These are phyloP conservation scores for Caerostris extrusa DNA, from an alignment of 1,140 invertebrate species.

Conservation along the genomic window DNA sequence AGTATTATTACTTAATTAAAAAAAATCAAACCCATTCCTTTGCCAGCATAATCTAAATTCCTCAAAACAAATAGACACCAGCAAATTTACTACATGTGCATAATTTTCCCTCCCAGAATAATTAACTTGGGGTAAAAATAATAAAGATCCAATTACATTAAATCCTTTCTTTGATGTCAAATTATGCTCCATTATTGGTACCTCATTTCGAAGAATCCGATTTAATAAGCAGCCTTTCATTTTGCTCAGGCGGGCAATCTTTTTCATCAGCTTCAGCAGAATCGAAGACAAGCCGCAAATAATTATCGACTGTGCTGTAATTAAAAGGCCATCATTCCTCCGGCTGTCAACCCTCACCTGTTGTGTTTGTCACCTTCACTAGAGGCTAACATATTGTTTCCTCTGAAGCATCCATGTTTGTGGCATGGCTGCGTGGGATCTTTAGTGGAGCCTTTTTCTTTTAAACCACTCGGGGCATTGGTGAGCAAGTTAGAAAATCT, in stretches of 20 bases:
- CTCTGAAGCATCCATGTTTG: background rate
- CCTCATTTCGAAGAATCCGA: background rate
- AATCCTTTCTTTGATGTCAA: background rate
- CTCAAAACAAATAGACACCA: too few relatives aligned
- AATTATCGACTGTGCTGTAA: conserved; percentile 28
- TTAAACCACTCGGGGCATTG: too few relatives aligned
- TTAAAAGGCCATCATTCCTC: conserved; percentile 43
- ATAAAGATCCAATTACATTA: background rate
- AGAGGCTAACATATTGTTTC: conserved; percentile 22
- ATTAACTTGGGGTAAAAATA: too few relatives aligned
- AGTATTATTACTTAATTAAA: too few relatives aligned
- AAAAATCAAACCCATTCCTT: too few relatives aligned
- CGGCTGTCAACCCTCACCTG: conserved; percentile 25
- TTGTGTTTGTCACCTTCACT: conserved; percentile 32
- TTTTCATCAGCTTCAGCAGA: conserved; percentile 4
- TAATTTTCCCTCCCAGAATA: too few relatives aligned
- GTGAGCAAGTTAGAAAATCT: too few relatives aligned
- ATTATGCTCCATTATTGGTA: background rate
- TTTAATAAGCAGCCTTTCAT: background rate
- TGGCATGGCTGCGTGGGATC: background rate
- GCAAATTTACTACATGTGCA: too few relatives aligned
- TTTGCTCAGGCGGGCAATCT: background rate
- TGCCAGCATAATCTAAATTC: too few relatives aligned
- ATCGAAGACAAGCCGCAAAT: conserved; percentile 29
- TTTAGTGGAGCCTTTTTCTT: background rate